Percentiles rank a stretch among this genome's conserved stretches.
Conservation (phyloP, 2,888 invertebrate species). For the Nudaria mundana region DNA sequence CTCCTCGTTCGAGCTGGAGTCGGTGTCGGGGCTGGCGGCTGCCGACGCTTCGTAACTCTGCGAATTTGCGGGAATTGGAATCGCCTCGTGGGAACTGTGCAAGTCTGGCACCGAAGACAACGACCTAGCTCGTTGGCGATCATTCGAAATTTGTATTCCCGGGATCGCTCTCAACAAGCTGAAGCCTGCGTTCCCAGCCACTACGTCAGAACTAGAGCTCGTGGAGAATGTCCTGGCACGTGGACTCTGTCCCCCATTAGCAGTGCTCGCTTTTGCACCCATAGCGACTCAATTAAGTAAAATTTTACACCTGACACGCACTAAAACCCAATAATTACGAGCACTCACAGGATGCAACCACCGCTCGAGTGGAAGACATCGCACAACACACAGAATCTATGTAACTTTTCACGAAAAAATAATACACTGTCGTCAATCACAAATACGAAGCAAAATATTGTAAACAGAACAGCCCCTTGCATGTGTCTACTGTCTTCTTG, state of each 20-base stretch:
- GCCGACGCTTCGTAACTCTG: constrained; percentile 83
- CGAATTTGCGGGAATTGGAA: constrained; percentile 83
- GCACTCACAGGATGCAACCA: constrained; percentile 64
- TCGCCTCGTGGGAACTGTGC: constrained; percentile 81
- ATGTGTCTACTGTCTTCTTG: constrained; percentile 72
- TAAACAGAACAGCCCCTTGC: constrained; percentile 78
- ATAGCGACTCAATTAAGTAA: constrained; percentile 82
- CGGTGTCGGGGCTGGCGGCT: constrained; percentile 85
- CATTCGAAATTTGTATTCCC: constrained; percentile 87
- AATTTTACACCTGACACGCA: constrained; percentile 65
- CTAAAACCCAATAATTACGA: constrained; percentile 62
- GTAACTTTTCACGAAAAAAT: constrained; percentile 44
- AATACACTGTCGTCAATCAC: constrained; percentile 59
- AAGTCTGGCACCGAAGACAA: constrained; percentile 92
- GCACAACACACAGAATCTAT: constrained; percentile 52
- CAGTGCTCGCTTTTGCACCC: constrained; percentile 93
- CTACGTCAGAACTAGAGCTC: constrained; percentile 85
- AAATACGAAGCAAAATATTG: constrained; percentile 65
- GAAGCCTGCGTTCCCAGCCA: constrained; percentile 82
- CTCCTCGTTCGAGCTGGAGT: constrained; percentile 86
- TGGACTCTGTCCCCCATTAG: constrained; percentile 88
- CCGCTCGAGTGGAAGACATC: constrained; percentile 75
- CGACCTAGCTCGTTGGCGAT: constrained; percentile 91
- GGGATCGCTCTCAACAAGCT: constrained; percentile 86
- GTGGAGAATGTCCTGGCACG: constrained; percentile 89